Conservation (phyloP, 2,888 invertebrate genomes). For the Drosophila pegasa region DNA sequence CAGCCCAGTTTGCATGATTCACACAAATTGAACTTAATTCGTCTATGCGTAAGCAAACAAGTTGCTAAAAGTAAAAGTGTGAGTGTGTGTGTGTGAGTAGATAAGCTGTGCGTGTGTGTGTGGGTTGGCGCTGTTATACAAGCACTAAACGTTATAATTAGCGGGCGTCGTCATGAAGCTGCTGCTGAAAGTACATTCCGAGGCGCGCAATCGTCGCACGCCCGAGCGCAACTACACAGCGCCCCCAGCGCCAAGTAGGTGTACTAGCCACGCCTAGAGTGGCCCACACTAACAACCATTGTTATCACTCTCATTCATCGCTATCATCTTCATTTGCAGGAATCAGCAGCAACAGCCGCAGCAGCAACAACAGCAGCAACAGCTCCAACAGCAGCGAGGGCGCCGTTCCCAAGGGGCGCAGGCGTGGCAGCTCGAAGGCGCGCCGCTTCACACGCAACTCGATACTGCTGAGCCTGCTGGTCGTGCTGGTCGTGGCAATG, state of each 20-base stretch:
- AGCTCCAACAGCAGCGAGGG: neutral
- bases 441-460: constrained; percentile 73
- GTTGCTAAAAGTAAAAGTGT: constrained; percentile 1
- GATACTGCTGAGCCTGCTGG: constrained; percentile 71
- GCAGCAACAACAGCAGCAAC: constrained; percentile 14
- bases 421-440: constrained; percentile 34
- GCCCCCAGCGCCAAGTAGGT: constrained; percentile 35
- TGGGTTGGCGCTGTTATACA: constrained; percentile 16
- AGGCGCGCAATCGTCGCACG: constrained; percentile 39
- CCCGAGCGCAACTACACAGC: constrained; percentile 57
- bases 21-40: constrained; percentile 25
- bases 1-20: constrained; percentile 27
- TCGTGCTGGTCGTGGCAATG: constrained; percentile 72
- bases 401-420: constrained; percentile 2
- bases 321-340: constrained; percentile 23
- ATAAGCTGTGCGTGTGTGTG: constrained; percentile 8
- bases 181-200: constrained; percentile 82
- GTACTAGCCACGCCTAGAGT: neutral
- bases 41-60: constrained; percentile 1
- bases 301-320: neutral
- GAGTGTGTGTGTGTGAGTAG: neutral
- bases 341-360: constrained; percentile 34
- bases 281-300: neutral
- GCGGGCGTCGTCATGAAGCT: constrained; percentile 77
- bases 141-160: constrained; percentile 26